phyloP scores from a whole-genome alignment of 2,888 invertebrate genomes.

The Agrotis clavis region DNA sequence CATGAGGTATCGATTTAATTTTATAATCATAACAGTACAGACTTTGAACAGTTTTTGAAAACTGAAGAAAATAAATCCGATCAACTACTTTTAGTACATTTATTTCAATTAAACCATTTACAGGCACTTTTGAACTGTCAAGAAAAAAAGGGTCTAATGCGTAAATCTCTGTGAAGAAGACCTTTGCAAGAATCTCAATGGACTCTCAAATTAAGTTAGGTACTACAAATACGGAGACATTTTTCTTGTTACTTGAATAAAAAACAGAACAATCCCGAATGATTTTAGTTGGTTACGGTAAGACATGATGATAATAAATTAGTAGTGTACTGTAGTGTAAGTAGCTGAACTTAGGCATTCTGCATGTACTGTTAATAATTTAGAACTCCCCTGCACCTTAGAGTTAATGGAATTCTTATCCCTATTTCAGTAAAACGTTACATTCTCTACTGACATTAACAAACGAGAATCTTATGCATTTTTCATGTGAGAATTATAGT shows the following conservation, averaged over 20 bases:
- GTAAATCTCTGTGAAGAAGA: neutral
- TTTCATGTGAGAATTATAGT: too few species aligned
- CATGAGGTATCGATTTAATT: neutral
- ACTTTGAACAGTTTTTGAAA: too few species aligned
- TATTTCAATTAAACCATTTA: neutral
- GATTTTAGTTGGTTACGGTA: neutral
- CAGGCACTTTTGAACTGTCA: neutral
- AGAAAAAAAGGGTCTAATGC: neutral
- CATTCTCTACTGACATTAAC: too few species aligned
- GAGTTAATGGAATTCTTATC: too few species aligned
- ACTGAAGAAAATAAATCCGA: too few species aligned
- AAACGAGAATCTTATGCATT: too few species aligned
- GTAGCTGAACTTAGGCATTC: neutral
- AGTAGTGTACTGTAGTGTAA: neutral
- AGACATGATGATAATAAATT: neutral
- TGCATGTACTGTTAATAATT: neutral
- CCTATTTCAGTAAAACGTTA: too few species aligned
- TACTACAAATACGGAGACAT: neutral
- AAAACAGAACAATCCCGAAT: too few species aligned
- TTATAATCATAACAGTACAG: neutral
- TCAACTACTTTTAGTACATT: neutral
- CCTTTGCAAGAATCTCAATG: neutral
- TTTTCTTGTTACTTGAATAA: too few species aligned
- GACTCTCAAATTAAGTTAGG: conserved; percentile 1
- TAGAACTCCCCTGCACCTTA: neutral